Evolutionary conservation across 2,888 invertebrate species (phyloP), one percentile per base, ranked within the genome.

Genomic region (Coelogynopora nodosa): DNA sequence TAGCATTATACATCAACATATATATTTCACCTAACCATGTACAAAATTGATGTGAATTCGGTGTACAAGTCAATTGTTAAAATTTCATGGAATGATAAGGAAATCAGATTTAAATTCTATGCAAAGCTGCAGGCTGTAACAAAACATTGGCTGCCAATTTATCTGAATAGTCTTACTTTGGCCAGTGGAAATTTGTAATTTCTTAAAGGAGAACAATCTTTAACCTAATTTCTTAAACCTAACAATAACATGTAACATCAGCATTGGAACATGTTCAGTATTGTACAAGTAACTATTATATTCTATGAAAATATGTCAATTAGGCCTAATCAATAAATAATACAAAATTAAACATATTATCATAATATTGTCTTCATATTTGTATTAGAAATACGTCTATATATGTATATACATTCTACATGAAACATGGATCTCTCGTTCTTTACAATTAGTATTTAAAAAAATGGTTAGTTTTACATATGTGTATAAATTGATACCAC

Each of bases 301-400:
- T 74, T 74, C 74, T 74, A 49, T 5, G 5, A 49, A n/a, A 74
- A 74, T 74, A 74, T 74, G 74, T 74, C 74, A 26, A 74, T 74
- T 74, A 74, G 18, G 74, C 5, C 74, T 74, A 23, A 74, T 74
- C 74, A 2, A 74, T 74, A 74, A 74, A 74, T 74, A 74, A 74
- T 74, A 74, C 74, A 74, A 74, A 74, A 74, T 74, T 74, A 74
- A 74, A 26, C 23, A 74, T 74, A 74, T 74, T 26, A 74, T 74
- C 74, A 74, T 74, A 74, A 74, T 74, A 74, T 74, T 74, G 74
- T 74, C 27, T 74, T 74, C 74, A 74, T 74, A 74, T 74, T 74
- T 74, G 74, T 74, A 74, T 74, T 74, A 74, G 74, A 74, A 74
- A 74, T 74, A 26, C 74, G 23, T 5, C 18, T 74, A 74, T 74